phyloP scores from a whole-genome alignment of 2,113 vertebrate genomes.

The Microcebus ravelobensis region DNA sequence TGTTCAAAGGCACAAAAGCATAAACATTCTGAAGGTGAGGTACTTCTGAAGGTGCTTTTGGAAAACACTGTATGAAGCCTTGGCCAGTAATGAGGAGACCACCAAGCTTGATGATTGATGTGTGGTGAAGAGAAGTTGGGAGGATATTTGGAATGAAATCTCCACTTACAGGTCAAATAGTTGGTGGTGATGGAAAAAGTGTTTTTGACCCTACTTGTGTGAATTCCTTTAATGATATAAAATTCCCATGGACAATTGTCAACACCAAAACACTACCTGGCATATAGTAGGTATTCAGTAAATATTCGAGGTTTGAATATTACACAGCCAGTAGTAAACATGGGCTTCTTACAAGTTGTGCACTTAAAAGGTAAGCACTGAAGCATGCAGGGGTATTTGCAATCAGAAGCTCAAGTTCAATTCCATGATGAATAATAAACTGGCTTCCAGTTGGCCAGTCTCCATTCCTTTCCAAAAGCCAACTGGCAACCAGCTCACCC shows the following conservation, averaged over 20 bases:
- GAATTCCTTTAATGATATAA: not conserved
- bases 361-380: slow-evolving; percentile 33
- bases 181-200: not conserved
- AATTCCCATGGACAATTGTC: not conserved
- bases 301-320: not conserved
- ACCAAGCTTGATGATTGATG: not conserved
- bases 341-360: not conserved
- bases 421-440: slow-evolving; percentile 3
- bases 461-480: slow-evolving; percentile 74
- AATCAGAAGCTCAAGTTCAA: slow-evolving; percentile 37
- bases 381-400: slow-evolving; percentile 61
- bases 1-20: not conserved
- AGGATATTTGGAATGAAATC: not conserved
- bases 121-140: not conserved
- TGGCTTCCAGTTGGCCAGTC: slow-evolving; percentile 69
- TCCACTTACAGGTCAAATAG: not conserved
- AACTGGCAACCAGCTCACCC: slow-evolving; percentile 69
- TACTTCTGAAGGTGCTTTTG: not conserved
- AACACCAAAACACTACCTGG: not conserved
- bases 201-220: not conserved
- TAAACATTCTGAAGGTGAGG: not conserved
- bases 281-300: not conserved
- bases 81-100: not conserved
- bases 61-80: not conserved
- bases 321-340: not conserved